These are phyloP conservation scores for Chloromyia formosa DNA, from an alignment of 2,888 invertebrate species.

Conservation along the genomic window DNA sequence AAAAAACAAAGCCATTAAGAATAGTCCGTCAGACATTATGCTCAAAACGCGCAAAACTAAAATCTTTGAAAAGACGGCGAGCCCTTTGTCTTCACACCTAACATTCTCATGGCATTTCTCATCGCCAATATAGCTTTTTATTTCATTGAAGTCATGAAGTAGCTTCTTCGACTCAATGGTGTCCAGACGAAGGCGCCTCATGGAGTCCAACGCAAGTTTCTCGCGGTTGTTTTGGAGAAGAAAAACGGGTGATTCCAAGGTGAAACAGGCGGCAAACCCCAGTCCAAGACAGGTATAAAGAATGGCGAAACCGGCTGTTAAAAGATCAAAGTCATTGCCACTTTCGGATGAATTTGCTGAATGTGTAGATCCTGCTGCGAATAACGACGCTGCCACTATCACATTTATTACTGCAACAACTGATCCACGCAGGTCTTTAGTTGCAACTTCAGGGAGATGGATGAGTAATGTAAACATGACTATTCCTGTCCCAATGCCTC, in stretches of 20 bases:
- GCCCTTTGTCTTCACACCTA: no score
- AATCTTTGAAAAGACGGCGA: background rate
- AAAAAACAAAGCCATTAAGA: background rate
- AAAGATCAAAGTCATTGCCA: background rate
- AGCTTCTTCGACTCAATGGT: background rate
- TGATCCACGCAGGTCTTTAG: conserved; percentile 6
- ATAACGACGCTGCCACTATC: background rate
- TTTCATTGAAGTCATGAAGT: background rate
- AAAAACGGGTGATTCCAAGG: conserved; percentile 11
- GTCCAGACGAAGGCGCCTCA: background rate
- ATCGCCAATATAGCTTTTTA: background rate
- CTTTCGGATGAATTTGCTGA: no score
- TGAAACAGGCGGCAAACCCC: background rate
- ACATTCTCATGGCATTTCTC: background rate
- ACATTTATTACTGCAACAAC: background rate
- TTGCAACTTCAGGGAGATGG: conserved; percentile 11
- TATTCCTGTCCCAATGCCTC: background rate
- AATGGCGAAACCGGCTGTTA: background rate
- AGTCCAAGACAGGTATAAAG: background rate
- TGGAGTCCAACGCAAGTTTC: background rate
- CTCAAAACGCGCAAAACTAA: background rate
- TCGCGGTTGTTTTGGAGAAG: conserved; percentile 4
- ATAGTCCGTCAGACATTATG: background rate
- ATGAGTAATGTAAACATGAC: background rate
- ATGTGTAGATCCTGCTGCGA: background rate